Evolutionary conservation across 2,113 vertebrate genomes (phyloP).

Genomic region (Calonectris borealis): DNA sequence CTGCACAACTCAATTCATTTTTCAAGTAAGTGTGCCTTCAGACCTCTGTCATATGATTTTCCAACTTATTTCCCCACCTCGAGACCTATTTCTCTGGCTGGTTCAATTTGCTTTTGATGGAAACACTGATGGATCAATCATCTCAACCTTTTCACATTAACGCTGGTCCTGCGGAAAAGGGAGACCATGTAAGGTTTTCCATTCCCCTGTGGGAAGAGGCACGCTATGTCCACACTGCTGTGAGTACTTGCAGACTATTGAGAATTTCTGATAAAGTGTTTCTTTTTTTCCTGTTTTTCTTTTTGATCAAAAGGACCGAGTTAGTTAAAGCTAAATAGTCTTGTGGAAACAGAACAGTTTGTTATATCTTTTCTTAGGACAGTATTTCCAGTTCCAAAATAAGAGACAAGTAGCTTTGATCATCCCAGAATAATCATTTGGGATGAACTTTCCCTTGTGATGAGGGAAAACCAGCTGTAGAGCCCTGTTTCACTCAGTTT

Average conservation of each 20-base stretch:
- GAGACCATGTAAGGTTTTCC: background rate
- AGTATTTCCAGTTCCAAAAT: background rate
- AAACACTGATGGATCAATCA: background rate
- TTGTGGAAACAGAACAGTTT: background rate
- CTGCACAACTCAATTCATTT: background rate
- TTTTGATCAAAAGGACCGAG: background rate
- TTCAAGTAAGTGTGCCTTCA: background rate
- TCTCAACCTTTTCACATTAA: background rate
- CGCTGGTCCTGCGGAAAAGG: background rate
- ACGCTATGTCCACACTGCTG: background rate
- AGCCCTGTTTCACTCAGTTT: background rate
- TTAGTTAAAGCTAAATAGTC: background rate
- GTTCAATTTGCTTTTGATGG: background rate
- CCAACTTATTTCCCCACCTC: background rate
- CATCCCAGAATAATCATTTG: background rate
- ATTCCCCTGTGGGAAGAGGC: background rate
- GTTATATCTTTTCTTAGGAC: background rate
- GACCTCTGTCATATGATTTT: background rate
- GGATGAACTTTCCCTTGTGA: background rate
- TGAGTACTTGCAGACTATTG: background rate
- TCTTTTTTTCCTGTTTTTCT: background rate
- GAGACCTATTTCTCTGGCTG: background rate
- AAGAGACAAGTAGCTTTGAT: background rate
- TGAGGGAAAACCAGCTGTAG: background rate
- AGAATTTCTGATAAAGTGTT: background rate